Percentiles rank a stretch among this genome's conserved stretches.
These are phyloP conservation scores for Thomomys bottae DNA, from an alignment of 2,113 vertebrate genomes.

Conservation along the genomic window DNA sequence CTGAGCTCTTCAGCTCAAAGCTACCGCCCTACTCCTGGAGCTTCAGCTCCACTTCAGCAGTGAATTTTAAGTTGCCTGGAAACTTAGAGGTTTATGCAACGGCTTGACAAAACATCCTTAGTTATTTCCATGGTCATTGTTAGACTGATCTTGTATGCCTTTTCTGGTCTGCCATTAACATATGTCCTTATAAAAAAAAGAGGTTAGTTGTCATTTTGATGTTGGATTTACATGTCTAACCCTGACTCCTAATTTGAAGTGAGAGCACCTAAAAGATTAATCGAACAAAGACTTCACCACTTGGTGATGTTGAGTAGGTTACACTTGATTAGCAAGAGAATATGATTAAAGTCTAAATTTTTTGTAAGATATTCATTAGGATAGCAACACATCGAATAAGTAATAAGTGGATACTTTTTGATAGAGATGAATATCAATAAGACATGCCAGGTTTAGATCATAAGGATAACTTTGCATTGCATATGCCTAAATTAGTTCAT, in stretches of 20 bases:
- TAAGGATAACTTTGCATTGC: neutral
- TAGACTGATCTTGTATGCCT: neutral
- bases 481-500: neutral
- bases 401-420: neutral
- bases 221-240: neutral
- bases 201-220: neutral
- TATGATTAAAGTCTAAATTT: neutral
- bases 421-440: neutral
- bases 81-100: neutral
- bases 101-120: neutral
- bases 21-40: too few relatives aligned
- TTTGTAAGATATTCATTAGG: neutral
- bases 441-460: neutral
- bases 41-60: too few relatives aligned
- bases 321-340: neutral
- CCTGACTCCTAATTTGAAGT: neutral
- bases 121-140: neutral
- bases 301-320: neutral
- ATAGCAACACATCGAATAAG: neutral
- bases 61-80: too few relatives aligned
- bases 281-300: fast-evolving
- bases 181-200: neutral
- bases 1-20: too few relatives aligned
- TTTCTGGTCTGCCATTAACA: neutral
- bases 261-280: neutral